Evolutionary conservation across 1,140 invertebrate species (phyloP).

Genomic region (Phymorhynchus buccinoides): DNA sequence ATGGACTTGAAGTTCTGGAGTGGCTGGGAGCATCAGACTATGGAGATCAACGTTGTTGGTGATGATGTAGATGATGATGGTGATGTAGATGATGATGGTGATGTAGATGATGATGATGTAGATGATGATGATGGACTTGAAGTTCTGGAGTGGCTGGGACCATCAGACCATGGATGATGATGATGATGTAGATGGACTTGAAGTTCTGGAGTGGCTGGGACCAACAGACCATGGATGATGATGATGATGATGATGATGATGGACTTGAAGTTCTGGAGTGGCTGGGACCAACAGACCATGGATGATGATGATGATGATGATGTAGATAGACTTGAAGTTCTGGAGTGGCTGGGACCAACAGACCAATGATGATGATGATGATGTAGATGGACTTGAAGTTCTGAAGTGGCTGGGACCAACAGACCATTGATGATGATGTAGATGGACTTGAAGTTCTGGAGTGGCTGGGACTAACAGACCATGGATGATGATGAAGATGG

Average conservation of each 20-base stretch:
- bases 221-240: too few relatives aligned
- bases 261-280: neutral
- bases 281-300: too few relatives aligned
- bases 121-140: conserved; percentile 68
- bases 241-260: conserved; percentile 27
- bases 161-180: conserved; percentile 69
- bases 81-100: neutral
- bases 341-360: conserved; percentile 21
- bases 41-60: neutral
- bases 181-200: neutral
- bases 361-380: neutral
- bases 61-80: too few relatives aligned
- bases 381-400: neutral
- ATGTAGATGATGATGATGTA: neutral
- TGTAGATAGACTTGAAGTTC: conserved; percentile 23
- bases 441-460: neutral
- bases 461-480: too few relatives aligned
- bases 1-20: neutral
- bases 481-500: too few relatives aligned
- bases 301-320: neutral
- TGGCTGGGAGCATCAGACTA: neutral
- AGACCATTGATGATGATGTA: neutral
- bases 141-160: conserved; percentile 74
- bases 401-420: too few relatives aligned
- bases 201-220: too few relatives aligned